Percentiles rank a stretch among this genome's conserved stretches.
phyloP scores from a whole-genome alignment of 2,888 invertebrate species.

The Hydrotaea cyrtoneurina region DNA sequence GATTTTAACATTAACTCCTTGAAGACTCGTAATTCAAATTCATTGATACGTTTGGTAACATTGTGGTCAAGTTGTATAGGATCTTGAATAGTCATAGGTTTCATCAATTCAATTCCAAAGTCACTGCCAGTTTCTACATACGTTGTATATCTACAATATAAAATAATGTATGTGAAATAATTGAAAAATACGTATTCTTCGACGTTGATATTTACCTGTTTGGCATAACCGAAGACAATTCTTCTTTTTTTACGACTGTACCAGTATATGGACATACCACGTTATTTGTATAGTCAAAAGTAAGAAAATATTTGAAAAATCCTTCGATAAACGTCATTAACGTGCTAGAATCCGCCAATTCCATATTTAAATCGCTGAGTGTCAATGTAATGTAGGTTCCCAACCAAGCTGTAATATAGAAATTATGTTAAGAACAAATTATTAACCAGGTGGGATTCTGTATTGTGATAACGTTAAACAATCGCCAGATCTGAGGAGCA shows the following conservation, averaged over 20 bases:
- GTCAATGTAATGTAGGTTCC: conserved; percentile 72
- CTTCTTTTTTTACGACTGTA: conserved; percentile 45
- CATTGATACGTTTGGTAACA: conserved; percentile 81
- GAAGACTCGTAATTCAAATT: conserved; percentile 67
- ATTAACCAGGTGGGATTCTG: too few relatives aligned
- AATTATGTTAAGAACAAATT: too few relatives aligned
- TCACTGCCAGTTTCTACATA: conserved; percentile 65
- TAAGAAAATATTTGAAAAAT: conserved; percentile 81
- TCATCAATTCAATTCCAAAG: conserved; percentile 70
- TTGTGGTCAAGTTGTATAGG: conserved; percentile 84
- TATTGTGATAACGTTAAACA: too few relatives aligned
- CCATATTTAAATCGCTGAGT: conserved; percentile 71
- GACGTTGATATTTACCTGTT: conserved; percentile 68
- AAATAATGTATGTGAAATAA: too few relatives aligned
- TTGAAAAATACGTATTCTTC: neutral
- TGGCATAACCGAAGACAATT: conserved; percentile 71
- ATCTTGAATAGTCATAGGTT: conserved; percentile 83
- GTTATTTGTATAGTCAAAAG: conserved; percentile 78
- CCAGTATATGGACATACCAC: conserved; percentile 81
- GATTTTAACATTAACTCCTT: conserved; percentile 32
- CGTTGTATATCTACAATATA: conserved; percentile 72
- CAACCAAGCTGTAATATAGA: conserved; percentile 76
- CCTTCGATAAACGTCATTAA: conserved; percentile 72
- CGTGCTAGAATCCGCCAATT: conserved; percentile 56
- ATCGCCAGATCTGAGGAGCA: too few relatives aligned